phyloP scores from a whole-genome alignment of 2,888 invertebrate genomes.

The Sarcophaga carnaria region DNA sequence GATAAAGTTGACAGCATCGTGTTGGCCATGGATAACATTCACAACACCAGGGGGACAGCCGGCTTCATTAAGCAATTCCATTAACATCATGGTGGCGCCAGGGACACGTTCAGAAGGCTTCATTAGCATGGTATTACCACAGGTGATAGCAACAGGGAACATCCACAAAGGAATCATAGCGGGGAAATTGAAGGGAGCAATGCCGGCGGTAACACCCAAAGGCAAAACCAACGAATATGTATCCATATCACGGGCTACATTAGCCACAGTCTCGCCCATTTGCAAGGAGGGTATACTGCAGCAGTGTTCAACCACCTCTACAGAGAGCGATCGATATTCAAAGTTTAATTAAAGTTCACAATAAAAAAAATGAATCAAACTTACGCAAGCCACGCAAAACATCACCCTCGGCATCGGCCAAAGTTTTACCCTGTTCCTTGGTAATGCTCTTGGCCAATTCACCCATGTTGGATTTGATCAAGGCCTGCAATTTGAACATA shows the following conservation, averaged over 20 bases:
- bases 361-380: constrained; percentile 79
- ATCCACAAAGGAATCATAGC: constrained; percentile 99
- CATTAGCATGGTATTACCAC: constrained; percentile 96
- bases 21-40: constrained; percentile 97
- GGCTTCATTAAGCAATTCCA: constrained; percentile 95
- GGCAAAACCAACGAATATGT: constrained; percentile 95
- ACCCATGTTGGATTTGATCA: constrained; percentile 93
- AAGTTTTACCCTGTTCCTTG: constrained; percentile 97
- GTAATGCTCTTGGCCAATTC: constrained; percentile 96
- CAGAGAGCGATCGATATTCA: constrained; percentile 61
- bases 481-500: constrained; percentile 93
- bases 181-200: constrained; percentile 99
- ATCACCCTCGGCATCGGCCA: constrained; percentile 98
- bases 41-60: constrained; percentile 98
- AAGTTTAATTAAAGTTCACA: not conserved
- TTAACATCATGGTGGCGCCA: constrained; percentile 96
- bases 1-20: constrained; percentile 97
- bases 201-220: constrained; percentile 93
- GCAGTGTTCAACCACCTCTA: constrained; percentile 98
- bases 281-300: constrained; percentile 96
- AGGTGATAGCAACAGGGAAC: constrained; percentile 92
- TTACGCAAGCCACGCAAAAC: constrained; percentile 97
- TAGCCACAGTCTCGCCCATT: constrained; percentile 94
- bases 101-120: constrained; percentile 99
- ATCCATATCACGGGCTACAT: constrained; percentile 96